Evolutionary conservation across 2,888 invertebrate species (phyloP), one percentile per base, ranked within the genome.

Genomic region (Bellardia bayeri): DNA sequence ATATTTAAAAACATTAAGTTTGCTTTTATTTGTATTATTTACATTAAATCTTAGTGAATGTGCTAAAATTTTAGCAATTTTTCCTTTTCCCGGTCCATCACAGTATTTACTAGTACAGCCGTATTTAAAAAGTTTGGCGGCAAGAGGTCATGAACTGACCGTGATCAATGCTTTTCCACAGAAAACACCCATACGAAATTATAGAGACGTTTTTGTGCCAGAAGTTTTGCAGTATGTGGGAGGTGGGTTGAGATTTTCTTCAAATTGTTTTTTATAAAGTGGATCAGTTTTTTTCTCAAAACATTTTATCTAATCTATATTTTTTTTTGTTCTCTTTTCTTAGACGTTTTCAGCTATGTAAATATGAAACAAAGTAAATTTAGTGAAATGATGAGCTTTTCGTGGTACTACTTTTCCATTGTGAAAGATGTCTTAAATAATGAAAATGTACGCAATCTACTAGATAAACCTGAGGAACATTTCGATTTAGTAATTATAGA

Each of bases 401-500:
- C 71, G 7, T 37, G 33, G n/a, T 23, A 89, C 2, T 0, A 89
- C 0, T 4, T 0, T 0, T 5, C 14, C 0, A 3, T 89, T 0
- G 3, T 14, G 0, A 80, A 82, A 0, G 75, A 78, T 9, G 74
- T 89, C 0, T 8, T 91, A 13, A 76, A 86, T 0, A 89, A 89
- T 23, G 37, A 68, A 6, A 85, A 81, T 5, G 90, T 92, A 0
- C 88, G 90, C 16, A 8, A 89, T 9, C 56, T 92, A 0, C 9
- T 91, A 5, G 64, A 66, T 3, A 93, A 94, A 0, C 90, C 93
- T 0, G 90, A 92, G 72, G 91, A 90, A 9, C 58, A 88, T 0
- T 94, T 93, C 51, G 94, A 94, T 87, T 78, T 94, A 13, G 90
- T 94, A 0, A 89, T 94, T 3, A 88, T 91, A 3, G 94, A 94